A percentile compares a stretch with the other conserved stretches of the same genome.
Conservation (phyloP, 2,888 invertebrate species). For the Drosophila nr. perissopoda region DNA sequence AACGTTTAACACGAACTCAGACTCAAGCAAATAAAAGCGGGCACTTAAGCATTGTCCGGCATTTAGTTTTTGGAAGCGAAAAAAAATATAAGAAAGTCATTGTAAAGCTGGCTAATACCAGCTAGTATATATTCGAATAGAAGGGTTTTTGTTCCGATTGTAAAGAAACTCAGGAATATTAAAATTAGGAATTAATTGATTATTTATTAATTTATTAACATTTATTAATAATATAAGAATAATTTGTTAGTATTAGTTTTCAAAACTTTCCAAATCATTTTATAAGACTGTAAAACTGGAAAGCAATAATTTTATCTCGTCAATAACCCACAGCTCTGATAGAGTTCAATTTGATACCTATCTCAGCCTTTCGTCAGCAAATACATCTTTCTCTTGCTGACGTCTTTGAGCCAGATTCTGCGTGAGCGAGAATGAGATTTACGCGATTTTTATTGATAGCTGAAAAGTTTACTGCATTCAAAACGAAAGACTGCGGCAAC, state of each 20-base stretch:
- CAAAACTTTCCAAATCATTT: neutral
- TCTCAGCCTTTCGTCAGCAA: neutral
- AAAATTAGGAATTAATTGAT: neutral
- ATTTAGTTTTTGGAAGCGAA: conserved; percentile 3
- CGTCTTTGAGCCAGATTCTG: conserved; percentile 13
- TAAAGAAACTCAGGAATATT: neutral
- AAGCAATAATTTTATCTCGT: neutral
- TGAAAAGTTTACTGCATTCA: conserved; percentile 55
- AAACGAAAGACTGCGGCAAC: conserved; percentile 63
- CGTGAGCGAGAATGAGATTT: conserved; percentile 46
- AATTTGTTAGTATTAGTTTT: neutral
- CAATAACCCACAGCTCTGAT: neutral
- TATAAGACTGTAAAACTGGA: neutral
- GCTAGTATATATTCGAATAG: neutral
- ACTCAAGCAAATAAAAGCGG: conserved; percentile 41
- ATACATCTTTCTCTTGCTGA: neutral
- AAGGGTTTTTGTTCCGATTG: neutral
- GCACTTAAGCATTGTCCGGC: conserved; percentile 10
- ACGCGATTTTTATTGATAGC: conserved; percentile 64
- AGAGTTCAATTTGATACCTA: neutral
- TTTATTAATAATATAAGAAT: neutral
- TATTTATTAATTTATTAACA: neutral
- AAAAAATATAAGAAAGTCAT: neutral
- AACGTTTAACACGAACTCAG: conserved; percentile 14
- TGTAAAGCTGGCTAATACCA: neutral